Conservation (phyloP, 2,113 vertebrate species). For the Pluvianellus socialis region DNA sequence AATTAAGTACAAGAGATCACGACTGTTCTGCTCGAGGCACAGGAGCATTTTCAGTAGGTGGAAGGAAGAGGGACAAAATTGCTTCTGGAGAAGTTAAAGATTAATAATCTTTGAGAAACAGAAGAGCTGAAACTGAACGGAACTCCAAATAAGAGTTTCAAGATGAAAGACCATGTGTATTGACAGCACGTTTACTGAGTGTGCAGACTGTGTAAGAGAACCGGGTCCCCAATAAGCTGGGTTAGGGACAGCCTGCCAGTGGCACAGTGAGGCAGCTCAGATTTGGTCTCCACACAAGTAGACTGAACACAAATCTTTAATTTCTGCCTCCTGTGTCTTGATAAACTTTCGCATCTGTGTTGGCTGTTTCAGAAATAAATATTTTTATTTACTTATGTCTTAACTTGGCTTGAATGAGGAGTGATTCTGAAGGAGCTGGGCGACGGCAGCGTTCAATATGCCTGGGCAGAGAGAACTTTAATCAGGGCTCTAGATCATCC, state of each 20-base stretch:
- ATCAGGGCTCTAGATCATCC: background rate
- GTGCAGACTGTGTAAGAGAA: background rate
- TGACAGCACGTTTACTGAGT: background rate
- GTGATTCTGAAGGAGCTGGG: background rate
- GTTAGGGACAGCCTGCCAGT: background rate
- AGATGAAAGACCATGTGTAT: background rate
- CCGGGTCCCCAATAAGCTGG: background rate
- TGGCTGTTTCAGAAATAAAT: background rate
- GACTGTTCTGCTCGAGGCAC: rapidly evolving
- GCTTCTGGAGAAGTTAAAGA: background rate
- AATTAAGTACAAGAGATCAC: background rate
- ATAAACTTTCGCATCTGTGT: background rate
- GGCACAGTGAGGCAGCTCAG: background rate
- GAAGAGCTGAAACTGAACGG: background rate
- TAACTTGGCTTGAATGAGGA: background rate
- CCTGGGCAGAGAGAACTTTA: background rate
- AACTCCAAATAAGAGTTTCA: background rate
- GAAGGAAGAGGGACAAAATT: background rate
- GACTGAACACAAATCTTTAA: background rate
- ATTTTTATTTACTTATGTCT: background rate
- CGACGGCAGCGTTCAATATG: background rate
- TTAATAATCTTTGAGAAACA: background rate
- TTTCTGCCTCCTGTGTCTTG: background rate
- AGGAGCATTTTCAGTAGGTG: background rate
- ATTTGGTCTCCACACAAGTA: background rate